phyloP scores from a whole-genome alignment of 2,113 vertebrate genomes.

The Oreotrochilus melanogaster region DNA sequence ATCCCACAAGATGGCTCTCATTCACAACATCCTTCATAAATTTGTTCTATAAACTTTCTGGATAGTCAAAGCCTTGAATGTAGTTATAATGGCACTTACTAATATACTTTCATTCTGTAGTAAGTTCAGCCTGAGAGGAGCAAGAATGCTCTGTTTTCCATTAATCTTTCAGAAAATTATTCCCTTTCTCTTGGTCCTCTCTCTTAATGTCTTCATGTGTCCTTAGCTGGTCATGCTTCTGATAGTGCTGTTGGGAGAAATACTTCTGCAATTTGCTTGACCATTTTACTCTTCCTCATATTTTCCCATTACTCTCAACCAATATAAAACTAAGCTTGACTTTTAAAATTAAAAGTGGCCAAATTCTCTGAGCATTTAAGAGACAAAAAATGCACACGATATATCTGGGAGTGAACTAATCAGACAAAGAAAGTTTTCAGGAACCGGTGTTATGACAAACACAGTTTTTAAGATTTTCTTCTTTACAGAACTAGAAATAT shows the following conservation, averaged over 20 bases:
- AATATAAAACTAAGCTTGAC: conserved; percentile 55
- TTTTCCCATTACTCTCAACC: conserved; percentile 51
- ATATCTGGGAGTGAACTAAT: neutral
- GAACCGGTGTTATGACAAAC: neutral
- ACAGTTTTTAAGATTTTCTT: neutral
- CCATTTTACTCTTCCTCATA: conserved; percentile 28
- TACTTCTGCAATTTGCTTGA: conserved; percentile 21
- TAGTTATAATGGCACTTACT: neutral
- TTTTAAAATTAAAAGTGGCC: conserved; percentile 12
- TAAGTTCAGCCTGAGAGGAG: neutral
- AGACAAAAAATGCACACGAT: neutral
- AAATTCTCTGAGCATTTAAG: conserved; percentile 1
- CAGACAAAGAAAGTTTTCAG: neutral
- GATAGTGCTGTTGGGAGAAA: conserved; percentile 11
- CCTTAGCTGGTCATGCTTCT: conserved; percentile 14
- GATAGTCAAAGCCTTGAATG: neutral
- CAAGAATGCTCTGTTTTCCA: neutral
- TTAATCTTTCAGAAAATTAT: neutral
- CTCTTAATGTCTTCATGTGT: conserved; percentile 12
- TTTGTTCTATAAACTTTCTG: neutral
- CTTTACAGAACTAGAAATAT: neutral
- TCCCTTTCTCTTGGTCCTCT: neutral
- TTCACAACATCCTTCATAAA: neutral
- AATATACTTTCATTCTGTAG: neutral
- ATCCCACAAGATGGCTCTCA: neutral